phyloP scores from a whole-genome alignment of 35 echinoderm and acorn worm species.

The Anneissia japonica region DNA sequence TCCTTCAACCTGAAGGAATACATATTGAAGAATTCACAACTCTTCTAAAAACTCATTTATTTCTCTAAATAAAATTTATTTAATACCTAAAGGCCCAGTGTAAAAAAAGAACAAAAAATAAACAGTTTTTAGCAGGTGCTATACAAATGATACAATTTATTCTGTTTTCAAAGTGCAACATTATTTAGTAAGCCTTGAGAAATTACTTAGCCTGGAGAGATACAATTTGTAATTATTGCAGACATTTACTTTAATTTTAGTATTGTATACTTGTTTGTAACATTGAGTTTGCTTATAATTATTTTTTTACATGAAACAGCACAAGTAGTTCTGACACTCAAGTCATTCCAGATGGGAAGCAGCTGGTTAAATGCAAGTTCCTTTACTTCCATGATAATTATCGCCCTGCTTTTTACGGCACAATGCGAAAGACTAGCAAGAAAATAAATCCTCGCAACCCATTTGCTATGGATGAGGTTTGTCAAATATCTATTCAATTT shows the following conservation, averaged over 20 bases:
- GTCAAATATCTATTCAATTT: not conserved
- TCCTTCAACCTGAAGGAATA: too few relatives aligned
- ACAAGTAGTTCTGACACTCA: conserved; percentile 13
- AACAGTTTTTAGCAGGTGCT: too few relatives aligned
- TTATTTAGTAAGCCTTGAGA: not conserved
- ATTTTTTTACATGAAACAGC: not conserved
- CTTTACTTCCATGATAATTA: conserved; percentile 94
- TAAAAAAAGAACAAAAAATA: too few relatives aligned
- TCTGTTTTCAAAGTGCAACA: too few relatives aligned
- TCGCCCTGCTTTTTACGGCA: conserved; percentile 84
- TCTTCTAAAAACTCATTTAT: too few relatives aligned
- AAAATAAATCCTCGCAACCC: conserved; percentile 54
- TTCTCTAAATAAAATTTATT: too few relatives aligned
- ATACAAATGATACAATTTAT: too few relatives aligned
- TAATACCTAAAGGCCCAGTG: too few relatives aligned
- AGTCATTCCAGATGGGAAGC: not conserved
- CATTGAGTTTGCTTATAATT: not conserved
- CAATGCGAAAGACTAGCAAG: conserved; percentile 46
- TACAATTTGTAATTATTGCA: not conserved
- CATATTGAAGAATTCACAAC: too few relatives aligned
- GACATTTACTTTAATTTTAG: too few relatives aligned
- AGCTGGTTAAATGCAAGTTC: conserved; percentile 61
- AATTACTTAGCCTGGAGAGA: not conserved
- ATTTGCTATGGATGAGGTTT: conserved; percentile 75
- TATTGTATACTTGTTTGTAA: not conserved